Base-by-base conservation (phyloP, 2,113 vertebrate species). In the Edolisoma coerulescens region DNA sequence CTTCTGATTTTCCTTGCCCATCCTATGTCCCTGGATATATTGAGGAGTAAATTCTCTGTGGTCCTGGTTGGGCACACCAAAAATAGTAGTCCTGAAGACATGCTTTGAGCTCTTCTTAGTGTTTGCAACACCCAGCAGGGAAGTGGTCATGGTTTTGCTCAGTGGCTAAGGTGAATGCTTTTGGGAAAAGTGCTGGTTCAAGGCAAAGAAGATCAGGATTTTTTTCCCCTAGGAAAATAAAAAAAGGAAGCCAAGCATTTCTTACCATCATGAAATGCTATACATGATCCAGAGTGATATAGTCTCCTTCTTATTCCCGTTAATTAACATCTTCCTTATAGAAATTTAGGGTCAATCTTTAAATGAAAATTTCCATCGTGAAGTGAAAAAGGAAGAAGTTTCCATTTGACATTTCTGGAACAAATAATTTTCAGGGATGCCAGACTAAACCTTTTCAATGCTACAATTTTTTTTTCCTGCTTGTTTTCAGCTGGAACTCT, bases 351-450 rank as follows among this genome's bases (percentile, higher is more conserved):
- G 30, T 68, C 47, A 81, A 54, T 84, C 41, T 87, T 78, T n/a
- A 78, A 88, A 84, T 44, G 19, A 95, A 86, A 74, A 75, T 90
- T 90, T 70, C 68, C 39, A 86, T 65, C 60, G 68, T 56, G 44
- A 90, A 84, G 20, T 90, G 26, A 54, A 79, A 75, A 92, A 85
- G 47, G 33, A 12, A 45, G 69, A 88, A 23, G 13, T 92, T 92
- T 93, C 78, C 71, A 61, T 68, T 50, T 89, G 83, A 74, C 33
- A 26, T 70, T 95, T 95, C 64, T 89, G 73, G 86, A 94, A 80
- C 56, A 90, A 91, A 81, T 42, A 59, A 75, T 81, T 95, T 94
- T 63, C 2, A 6, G 24, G 33, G 49, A 60, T 84, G 33, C 44
- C 76, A 89, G 56, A 49, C 28, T 64, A 60, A 92, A 93, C 19